Conservation (phyloP, 2,113 vertebrate genomes). For the Stictonetta naevosa region DNA sequence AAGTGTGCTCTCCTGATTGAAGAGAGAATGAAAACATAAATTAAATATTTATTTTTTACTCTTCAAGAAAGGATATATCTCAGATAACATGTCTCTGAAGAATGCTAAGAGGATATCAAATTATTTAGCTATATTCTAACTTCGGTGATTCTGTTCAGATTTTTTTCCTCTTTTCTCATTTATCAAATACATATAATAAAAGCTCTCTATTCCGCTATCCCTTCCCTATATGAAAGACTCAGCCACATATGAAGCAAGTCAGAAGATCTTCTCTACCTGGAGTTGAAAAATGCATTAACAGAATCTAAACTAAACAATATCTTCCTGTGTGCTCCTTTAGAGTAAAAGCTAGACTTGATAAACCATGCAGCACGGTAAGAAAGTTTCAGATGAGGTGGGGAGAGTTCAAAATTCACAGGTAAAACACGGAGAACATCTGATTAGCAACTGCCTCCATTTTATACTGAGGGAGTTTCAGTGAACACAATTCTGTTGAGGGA, state of each 20-base stretch:
- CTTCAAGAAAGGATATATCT: conserved; percentile 1
- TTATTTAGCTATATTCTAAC: background rate
- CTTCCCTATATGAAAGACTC: background rate
- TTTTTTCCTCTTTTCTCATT: background rate
- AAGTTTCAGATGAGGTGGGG: background rate
- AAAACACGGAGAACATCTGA: background rate
- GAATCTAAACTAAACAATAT: background rate
- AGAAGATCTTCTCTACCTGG: background rate
- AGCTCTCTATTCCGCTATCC: background rate
- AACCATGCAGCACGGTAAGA: background rate
- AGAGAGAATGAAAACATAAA: background rate
- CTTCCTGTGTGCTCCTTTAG: background rate
- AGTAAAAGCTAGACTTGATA: background rate
- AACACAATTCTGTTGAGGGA: background rate
- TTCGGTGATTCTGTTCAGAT: background rate
- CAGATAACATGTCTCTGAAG: background rate
- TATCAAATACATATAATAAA: background rate
- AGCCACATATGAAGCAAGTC: background rate
- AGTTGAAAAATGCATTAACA: background rate
- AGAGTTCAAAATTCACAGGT: background rate
- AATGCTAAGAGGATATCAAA: background rate
- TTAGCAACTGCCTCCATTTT: background rate
- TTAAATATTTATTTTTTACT: background rate
- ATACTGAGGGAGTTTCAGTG: background rate
- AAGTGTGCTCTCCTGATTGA: background rate